Evolutionary conservation across 2,113 vertebrate species (phyloP).

Genomic region (Sinosuthora webbiana): DNA sequence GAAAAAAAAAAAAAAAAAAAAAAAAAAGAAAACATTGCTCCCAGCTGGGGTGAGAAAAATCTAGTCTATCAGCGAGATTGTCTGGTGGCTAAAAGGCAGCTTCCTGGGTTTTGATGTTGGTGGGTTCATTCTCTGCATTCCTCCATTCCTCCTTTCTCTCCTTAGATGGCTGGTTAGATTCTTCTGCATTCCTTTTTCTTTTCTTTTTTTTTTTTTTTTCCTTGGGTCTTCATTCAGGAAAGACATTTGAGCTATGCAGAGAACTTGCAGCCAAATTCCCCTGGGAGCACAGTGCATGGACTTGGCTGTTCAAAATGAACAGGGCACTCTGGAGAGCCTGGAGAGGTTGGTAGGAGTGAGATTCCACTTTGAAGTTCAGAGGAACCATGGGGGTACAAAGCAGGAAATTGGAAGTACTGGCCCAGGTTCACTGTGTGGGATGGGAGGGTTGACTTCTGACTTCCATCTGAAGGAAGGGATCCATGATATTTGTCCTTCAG

Average conservation of each 20-base stretch:
- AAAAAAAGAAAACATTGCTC: constrained; percentile 29
- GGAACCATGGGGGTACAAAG: background rate
- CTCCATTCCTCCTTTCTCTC: background rate
- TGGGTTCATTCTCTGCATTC: constrained; percentile 25
- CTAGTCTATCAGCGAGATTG: constrained; percentile 44
- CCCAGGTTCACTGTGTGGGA: background rate
- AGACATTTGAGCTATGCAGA: background rate
- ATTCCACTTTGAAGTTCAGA: background rate
- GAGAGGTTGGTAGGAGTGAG: background rate
- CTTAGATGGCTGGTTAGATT: background rate
- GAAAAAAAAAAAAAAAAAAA: background rate
- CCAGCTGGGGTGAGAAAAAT: constrained; percentile 61
- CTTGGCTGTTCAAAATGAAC: background rate
- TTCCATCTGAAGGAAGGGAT: background rate
- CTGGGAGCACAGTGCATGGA: background rate
- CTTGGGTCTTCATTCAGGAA: background rate
- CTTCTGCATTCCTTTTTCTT: background rate
- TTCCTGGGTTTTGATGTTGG: constrained; percentile 49
- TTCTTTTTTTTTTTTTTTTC: background rate
- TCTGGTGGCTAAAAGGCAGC: constrained; percentile 56
- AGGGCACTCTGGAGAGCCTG: background rate
- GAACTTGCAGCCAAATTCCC: background rate
- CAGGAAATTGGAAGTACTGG: background rate
- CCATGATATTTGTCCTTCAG: background rate
- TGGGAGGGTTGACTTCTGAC: background rate